phyloP scores from a whole-genome alignment of 1,140 invertebrate genomes.

The Lutraria rhynchaena region DNA sequence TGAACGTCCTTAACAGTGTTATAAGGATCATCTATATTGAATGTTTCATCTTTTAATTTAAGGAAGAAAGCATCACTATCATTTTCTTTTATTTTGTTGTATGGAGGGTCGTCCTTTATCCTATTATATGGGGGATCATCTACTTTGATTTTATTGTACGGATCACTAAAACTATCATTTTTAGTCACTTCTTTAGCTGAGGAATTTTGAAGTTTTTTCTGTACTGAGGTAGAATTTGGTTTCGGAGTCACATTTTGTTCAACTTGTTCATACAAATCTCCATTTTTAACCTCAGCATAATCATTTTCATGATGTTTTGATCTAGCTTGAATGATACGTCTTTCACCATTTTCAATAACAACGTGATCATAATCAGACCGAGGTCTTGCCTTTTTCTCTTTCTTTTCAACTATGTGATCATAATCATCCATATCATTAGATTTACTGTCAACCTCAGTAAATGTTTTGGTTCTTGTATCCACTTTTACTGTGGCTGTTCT shows the following conservation, averaged over 20 bases:
- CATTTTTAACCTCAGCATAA: slow-evolving; percentile 51
- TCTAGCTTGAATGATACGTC: slow-evolving; percentile 41
- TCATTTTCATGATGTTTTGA: slow-evolving; percentile 54
- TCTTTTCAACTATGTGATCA: slow-evolving; percentile 48
- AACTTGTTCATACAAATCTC: slow-evolving; percentile 39
- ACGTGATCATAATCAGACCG: slow-evolving; percentile 59
- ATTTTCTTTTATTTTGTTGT: slow-evolving; percentile 11
- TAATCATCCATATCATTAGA: slow-evolving; percentile 35
- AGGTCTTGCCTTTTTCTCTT: slow-evolving; percentile 28
- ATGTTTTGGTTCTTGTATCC: background rate
- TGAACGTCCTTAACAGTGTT: slow-evolving; percentile 45
- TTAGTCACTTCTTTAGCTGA: background rate
- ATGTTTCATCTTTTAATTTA: slow-evolving; percentile 45
- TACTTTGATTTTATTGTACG: slow-evolving; percentile 45
- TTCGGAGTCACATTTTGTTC: slow-evolving; percentile 17
- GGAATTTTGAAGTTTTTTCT: slow-evolving; percentile 21
- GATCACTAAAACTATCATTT: slow-evolving; percentile 44
- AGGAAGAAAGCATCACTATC: background rate
- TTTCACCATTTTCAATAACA: slow-evolving; percentile 45
- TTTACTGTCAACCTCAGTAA: background rate
- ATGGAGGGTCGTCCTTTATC: slow-evolving; percentile 39
- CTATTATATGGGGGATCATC: slow-evolving; percentile 33
- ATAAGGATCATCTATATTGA: slow-evolving; percentile 45
- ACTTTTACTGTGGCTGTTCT: background rate
- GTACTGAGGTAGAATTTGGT: slow-evolving; percentile 1